These are phyloP conservation scores for Echinops telfairi DNA, from an alignment of 2,113 vertebrate species.

Conservation along the genomic window DNA sequence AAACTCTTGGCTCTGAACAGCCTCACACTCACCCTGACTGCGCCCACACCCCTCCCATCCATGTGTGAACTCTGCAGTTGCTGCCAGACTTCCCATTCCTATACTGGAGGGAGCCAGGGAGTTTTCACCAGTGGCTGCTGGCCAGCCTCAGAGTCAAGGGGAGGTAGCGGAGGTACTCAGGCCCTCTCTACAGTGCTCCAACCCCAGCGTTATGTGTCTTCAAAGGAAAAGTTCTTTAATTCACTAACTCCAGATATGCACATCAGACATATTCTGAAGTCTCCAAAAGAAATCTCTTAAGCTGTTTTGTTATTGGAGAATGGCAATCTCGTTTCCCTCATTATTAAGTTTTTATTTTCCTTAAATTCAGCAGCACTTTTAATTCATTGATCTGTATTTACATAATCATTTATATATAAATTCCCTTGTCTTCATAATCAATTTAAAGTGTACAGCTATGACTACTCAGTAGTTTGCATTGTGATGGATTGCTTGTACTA, in stretches of 20 bases:
- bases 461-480: not conserved
- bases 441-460: constrained; percentile 26
- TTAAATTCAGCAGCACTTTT: constrained; percentile 31
- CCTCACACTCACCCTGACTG: not conserved
- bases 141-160: constrained; percentile 26
- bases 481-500: constrained; percentile 53
- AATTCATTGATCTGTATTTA: constrained; percentile 16
- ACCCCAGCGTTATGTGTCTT: constrained; percentile 60
- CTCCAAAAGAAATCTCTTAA: constrained; percentile 15
- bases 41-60: constrained; percentile 1
- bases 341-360: constrained; percentile 48
- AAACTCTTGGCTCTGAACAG: constrained; percentile 48
- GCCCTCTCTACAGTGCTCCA: not conserved
- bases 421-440: constrained; percentile 13
- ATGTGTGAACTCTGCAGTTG: not conserved
- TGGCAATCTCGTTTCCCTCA: constrained; percentile 11
- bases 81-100: constrained; percentile 44
- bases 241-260: not conserved
- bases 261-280: constrained; percentile 34
- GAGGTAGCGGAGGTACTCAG: not conserved
- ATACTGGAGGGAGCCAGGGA: constrained; percentile 41
- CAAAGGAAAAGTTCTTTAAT: constrained; percentile 33
- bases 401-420: not conserved
- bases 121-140: not conserved
- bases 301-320: constrained; percentile 23